A percentile compares a stretch with the other conserved stretches of the same genome.
Evolutionary conservation across 2,797 vertebrate genomes (phyloP).

Genomic region (Lutjanus argentimaculatus): DNA sequence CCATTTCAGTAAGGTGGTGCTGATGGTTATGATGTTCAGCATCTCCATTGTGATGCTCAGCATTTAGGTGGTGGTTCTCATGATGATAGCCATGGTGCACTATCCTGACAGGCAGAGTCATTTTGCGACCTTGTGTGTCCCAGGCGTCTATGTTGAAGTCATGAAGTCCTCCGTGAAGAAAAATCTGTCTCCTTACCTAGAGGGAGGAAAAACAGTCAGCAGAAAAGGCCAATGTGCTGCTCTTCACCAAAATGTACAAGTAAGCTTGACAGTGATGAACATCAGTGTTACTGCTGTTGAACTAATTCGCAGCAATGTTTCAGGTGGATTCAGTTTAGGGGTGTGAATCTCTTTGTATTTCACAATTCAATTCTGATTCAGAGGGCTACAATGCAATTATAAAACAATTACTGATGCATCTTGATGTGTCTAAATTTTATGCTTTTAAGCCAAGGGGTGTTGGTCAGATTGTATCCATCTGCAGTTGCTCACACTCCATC

Average conservation of each 20-base stretch:
- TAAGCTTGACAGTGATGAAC: neutral
- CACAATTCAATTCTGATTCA: no score
- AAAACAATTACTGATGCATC: no score
- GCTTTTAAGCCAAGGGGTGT: no score
- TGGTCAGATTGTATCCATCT: no score
- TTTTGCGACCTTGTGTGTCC: constrained; percentile 67
- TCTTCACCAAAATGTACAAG: neutral
- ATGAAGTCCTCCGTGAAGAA: constrained; percentile 67
- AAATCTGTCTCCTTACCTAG: constrained; percentile 67
- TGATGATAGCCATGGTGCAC: constrained; percentile 6
- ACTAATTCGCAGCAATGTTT: neutral
- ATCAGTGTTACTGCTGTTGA: constrained; percentile 1
- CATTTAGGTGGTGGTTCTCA: neutral
- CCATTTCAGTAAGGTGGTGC: neutral
- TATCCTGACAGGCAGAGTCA: constrained; percentile 63
- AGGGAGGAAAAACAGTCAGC: neutral
- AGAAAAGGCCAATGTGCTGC: neutral
- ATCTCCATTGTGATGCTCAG: constrained; percentile 17
- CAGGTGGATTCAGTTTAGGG: neutral
- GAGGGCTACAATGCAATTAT: no score
- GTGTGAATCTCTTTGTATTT: no score
- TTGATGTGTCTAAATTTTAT: no score
- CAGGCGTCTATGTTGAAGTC: constrained; percentile 69
- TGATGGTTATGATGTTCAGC: constrained; percentile 6
- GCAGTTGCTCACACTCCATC: no score